These are phyloP conservation scores for Glandiceps talaboti DNA, from an alignment of 53 echinoderm and acorn worm species.

Conservation along the genomic window DNA sequence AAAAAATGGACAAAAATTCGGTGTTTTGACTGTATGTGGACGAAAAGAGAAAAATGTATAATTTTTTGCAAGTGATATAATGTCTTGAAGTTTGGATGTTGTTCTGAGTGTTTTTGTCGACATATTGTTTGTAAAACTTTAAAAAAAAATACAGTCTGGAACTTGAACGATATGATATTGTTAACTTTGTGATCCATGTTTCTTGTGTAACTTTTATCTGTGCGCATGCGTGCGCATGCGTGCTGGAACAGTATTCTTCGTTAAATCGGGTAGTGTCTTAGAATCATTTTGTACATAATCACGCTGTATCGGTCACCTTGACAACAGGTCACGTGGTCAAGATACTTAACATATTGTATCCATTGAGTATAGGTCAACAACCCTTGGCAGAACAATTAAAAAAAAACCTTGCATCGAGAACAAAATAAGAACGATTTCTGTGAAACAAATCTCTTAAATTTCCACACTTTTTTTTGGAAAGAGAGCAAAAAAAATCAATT, in stretches of 20 bases:
- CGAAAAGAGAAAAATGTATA: not conserved
- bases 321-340: not conserved
- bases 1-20: not conserved
- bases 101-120: not conserved
- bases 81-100: not conserved
- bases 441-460: too few relatives aligned
- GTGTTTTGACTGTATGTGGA: not conserved
- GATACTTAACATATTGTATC: not conserved
- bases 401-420: not conserved
- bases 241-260: not conserved
- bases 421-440: not conserved
- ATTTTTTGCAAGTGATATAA: not conserved
- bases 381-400: not conserved
- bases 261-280: not conserved
- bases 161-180: not conserved
- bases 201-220: not conserved
- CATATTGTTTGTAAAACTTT: not conserved
- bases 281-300: not conserved
- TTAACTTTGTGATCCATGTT: not conserved
- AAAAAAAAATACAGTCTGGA: too few relatives aligned
- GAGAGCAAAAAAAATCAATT: too few relatives aligned
- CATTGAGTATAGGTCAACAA: not conserved
- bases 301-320: conserved; percentile 1
- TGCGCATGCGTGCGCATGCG: not conserved
- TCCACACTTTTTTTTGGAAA: too few relatives aligned